A percentile compares a stretch with the other conserved stretches of the same genome.
These are phyloP conservation scores for Protaetia brevitarsis DNA, from an alignment of 1,140 invertebrate genomes.

Conservation along the genomic window DNA sequence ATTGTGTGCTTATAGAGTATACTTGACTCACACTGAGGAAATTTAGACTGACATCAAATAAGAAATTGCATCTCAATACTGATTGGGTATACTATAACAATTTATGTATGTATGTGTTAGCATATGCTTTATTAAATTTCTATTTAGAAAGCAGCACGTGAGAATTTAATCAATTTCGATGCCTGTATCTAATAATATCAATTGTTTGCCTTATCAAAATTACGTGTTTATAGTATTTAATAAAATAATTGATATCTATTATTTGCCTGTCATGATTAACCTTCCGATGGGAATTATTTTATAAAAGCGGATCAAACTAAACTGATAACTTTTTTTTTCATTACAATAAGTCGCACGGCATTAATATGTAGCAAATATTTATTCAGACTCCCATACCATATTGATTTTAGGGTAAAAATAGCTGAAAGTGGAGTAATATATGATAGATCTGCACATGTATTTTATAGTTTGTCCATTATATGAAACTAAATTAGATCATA, in stretches of 20 bases:
- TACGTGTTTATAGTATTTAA: slow-evolving; percentile 14
- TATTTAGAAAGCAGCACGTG: not conserved
- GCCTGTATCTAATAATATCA: not conserved
- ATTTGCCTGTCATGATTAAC: slow-evolving; percentile 8
- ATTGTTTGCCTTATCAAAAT: slow-evolving; percentile 16
- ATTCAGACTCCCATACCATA: not conserved
- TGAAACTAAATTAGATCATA: too few species aligned
- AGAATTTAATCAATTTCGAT: not conserved
- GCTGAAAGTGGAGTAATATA: too few species aligned
- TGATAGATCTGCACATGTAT: too few species aligned
- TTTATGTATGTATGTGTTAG: not conserved
- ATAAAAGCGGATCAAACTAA: slow-evolving; percentile 3
- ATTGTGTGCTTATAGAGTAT: too few species aligned
- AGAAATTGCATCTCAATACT: too few species aligned
- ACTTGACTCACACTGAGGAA: too few species aligned
- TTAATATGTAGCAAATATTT: not conserved
- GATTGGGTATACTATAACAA: not conserved
- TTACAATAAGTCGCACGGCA: slow-evolving; percentile 1
- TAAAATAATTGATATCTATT: slow-evolving; percentile 19
- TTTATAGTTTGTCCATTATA: too few species aligned
- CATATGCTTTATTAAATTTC: slow-evolving; percentile 17
- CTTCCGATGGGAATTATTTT: slow-evolving; percentile 8
- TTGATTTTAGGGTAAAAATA: not conserved
- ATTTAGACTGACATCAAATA: too few species aligned
- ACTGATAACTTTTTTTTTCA: slow-evolving; percentile 14